A percentile compares a stretch with the other conserved stretches of the same genome.
phyloP scores from a whole-genome alignment of 53 echinoderm and acorn worm genomes.

The Astropecten irregularis region DNA sequence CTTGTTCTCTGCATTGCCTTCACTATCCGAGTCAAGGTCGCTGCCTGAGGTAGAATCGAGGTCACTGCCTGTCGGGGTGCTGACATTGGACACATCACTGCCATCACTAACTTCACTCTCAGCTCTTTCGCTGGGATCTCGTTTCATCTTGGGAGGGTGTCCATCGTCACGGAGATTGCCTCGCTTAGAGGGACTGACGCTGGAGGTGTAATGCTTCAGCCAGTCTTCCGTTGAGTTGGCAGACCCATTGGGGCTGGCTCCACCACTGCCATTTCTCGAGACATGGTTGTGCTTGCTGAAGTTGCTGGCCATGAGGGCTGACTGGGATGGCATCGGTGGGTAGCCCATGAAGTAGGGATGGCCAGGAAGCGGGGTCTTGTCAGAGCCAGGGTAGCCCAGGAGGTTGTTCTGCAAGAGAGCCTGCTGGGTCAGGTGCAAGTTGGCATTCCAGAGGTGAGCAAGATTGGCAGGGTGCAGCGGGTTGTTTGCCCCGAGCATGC shows the following conservation, averaged over 20 bases:
- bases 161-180: neutral
- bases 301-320: slow-evolving; percentile 59
- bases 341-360: slow-evolving; percentile 84
- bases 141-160: slow-evolving; percentile 9
- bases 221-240: slow-evolving; percentile 76
- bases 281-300: slow-evolving; percentile 25
- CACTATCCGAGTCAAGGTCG: slow-evolving; percentile 80
- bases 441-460: slow-evolving; percentile 92
- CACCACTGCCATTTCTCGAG: slow-evolving; percentile 2
- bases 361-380: slow-evolving; percentile 64
- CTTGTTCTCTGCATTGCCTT: slow-evolving; percentile 58
- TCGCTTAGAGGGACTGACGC: neutral
- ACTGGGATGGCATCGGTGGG: slow-evolving; percentile 70
- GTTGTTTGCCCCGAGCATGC: slow-evolving; percentile 55
- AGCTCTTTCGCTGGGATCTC: slow-evolving; percentile 43
- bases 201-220: slow-evolving; percentile 80
- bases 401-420: slow-evolving; percentile 84
- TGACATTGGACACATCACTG: slow-evolving; percentile 73
- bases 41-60: slow-evolving; percentile 85
- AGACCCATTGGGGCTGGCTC: slow-evolving; percentile 46
- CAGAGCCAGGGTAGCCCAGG: slow-evolving; percentile 66
- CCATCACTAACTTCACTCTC: slow-evolving; percentile 81
- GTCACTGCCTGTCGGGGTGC: slow-evolving; percentile 87
- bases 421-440: slow-evolving; percentile 85
- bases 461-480: slow-evolving; percentile 84